A percentile compares a stretch with the other conserved stretches of the same genome.
These are phyloP conservation scores for Cercopithecus neglectus DNA, from an alignment of 2,797 vertebrate genomes.

Conservation along the genomic window DNA sequence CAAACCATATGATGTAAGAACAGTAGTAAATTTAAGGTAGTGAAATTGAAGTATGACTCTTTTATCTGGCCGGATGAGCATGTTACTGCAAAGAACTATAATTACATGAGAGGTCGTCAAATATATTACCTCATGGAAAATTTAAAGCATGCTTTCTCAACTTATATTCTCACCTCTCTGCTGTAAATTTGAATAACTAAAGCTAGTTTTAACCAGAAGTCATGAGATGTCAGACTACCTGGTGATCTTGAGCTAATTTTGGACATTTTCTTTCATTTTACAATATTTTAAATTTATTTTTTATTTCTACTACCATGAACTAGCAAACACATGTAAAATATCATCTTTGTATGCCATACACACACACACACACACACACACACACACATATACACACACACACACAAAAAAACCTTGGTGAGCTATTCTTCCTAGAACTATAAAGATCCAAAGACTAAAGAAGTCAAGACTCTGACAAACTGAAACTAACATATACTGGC, in stretches of 20 bases:
- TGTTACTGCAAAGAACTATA: constrained; percentile 73
- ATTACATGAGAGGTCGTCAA: constrained; percentile 74
- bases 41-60: constrained; percentile 76
- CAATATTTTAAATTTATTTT: background rate
- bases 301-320: background rate
- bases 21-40: constrained; percentile 73
- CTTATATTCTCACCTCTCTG: background rate
- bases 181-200: constrained; percentile 31
- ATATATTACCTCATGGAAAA: constrained; percentile 65
- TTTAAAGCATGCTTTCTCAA: constrained; percentile 15
- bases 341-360: background rate
- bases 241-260: background rate
- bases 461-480: background rate
- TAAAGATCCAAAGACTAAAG: background rate
- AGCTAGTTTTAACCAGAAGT: background rate
- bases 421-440: background rate
- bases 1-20: constrained; percentile 42
- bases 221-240: background rate
- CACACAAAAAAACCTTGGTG: background rate
- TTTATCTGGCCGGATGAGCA: constrained; percentile 72
- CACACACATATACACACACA: background rate
- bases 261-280: background rate
- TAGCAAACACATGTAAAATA: background rate
- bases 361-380: background rate
- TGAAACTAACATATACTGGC: background rate